Evolutionary conservation across 2,797 vertebrate genomes (phyloP).

Genomic region (Coregonus ussuriensis): DNA sequence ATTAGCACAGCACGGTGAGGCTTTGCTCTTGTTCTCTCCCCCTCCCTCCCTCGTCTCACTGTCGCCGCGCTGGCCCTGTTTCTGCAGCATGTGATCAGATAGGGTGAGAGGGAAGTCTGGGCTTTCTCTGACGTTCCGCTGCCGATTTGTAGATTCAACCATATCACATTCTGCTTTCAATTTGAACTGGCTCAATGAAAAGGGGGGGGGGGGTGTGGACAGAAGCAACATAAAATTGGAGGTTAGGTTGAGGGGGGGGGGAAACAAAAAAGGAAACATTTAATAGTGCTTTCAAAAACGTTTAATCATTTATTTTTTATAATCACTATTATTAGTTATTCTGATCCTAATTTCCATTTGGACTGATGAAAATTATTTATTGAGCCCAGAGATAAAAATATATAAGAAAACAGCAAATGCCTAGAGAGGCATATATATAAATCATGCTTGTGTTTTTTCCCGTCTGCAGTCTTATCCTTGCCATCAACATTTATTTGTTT

Average conservation of each 20-base stretch:
- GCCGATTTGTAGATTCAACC: slow-evolving; percentile 29
- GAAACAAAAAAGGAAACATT: slow-evolving; percentile 39
- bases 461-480: slow-evolving; percentile 68
- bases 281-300: slow-evolving; percentile 31
- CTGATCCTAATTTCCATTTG: slow-evolving; percentile 40
- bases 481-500: slow-evolving; percentile 75
- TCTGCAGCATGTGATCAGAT: slow-evolving; percentile 72
- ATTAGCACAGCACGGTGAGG: slow-evolving; percentile 64
- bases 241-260: slow-evolving; percentile 36
- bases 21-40: slow-evolving; percentile 65
- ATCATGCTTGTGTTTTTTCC: slow-evolving; percentile 60
- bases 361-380: slow-evolving; percentile 43
- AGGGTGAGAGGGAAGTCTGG: slow-evolving; percentile 74
- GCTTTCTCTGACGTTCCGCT: slow-evolving; percentile 63
- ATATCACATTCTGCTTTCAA: slow-evolving; percentile 54
- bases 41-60: slow-evolving; percentile 58
- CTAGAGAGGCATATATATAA: slow-evolving; percentile 64
- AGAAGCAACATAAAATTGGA: slow-evolving; percentile 10
- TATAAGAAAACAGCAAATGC: slow-evolving; percentile 57
- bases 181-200: slow-evolving; percentile 55
- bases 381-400: slow-evolving; percentile 40
- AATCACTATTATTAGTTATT: slow-evolving; percentile 45
- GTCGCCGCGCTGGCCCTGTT: slow-evolving; percentile 69
- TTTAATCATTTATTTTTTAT: slow-evolving; percentile 40
- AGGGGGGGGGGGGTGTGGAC: not conserved